A percentile compares a stretch with the other conserved stretches of the same genome.
These are phyloP conservation scores for Listrodromus nycthemerus DNA, from an alignment of 2,888 invertebrate genomes.

Conservation along the genomic window DNA sequence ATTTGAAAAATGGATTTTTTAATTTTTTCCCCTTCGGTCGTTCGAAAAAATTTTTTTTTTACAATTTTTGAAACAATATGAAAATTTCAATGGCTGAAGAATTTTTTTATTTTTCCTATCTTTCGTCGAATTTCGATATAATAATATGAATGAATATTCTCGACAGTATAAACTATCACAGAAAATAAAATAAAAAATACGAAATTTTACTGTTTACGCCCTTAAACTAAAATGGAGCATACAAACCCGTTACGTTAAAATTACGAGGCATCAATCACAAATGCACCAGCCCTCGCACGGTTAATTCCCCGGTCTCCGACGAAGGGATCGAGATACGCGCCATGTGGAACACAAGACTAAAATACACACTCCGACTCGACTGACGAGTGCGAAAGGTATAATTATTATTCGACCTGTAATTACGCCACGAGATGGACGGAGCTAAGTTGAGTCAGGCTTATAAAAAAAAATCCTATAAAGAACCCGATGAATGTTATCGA, in stretches of 20 bases:
- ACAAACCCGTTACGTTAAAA: background rate
- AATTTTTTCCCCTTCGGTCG: too few relatives aligned
- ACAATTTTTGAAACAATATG: too few relatives aligned
- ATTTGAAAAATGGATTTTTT: background rate
- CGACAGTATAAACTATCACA: too few relatives aligned
- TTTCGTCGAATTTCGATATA: too few relatives aligned
- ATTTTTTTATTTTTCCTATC: too few relatives aligned
- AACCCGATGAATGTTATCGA: background rate
- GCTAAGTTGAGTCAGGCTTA: background rate
- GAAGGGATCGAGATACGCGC: constrained; percentile 20
- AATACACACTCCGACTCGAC: constrained; percentile 35
- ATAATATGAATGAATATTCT: too few relatives aligned
- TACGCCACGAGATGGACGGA: constrained; percentile 30
- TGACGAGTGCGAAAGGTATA: constrained; percentile 55
- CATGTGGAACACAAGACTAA: constrained; percentile 39
- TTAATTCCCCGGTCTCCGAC: constrained; percentile 7
- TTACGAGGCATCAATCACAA: constrained; percentile 27
- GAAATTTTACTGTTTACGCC: too few relatives aligned
- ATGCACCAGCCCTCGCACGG: background rate
- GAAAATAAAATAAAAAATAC: too few relatives aligned
- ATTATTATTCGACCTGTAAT: constrained; percentile 56
- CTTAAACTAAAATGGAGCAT: too few relatives aligned
- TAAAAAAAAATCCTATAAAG: background rate
- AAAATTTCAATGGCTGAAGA: too few relatives aligned
- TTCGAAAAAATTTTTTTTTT: too few relatives aligned